A percentile compares a stretch with the other conserved stretches of the same genome.
Conservation (phyloP, 1,140 invertebrate genomes). For the Melipona quadrifasciata region DNA sequence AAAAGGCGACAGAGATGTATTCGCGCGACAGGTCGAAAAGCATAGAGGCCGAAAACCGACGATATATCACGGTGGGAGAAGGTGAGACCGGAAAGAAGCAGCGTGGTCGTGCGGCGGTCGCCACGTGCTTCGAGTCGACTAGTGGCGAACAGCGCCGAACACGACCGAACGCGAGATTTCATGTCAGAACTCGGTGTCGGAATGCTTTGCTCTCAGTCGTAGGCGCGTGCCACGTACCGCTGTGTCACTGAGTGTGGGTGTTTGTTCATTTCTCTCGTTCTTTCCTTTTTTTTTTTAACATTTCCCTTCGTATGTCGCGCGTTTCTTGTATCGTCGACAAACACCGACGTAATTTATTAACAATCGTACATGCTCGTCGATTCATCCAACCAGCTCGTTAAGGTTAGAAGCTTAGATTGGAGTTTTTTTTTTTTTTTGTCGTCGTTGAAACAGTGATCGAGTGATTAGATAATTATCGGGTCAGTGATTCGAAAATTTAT, state of each 20-base stretch:
- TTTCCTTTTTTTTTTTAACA: background rate
- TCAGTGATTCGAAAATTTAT: background rate
- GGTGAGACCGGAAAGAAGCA: background rate
- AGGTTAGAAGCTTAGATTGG: background rate
- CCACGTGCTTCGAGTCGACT: constrained; percentile 77
- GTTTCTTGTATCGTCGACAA: background rate
- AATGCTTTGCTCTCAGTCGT: constrained; percentile 76
- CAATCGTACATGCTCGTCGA: too few species aligned
- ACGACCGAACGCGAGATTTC: constrained; percentile 70
- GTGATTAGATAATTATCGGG: background rate
- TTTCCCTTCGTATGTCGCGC: background rate
- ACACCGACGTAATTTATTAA: background rate
- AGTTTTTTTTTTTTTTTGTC: background rate
- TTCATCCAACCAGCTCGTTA: background rate
- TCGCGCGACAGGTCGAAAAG: too few species aligned
- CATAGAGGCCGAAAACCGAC: background rate
- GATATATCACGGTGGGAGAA: background rate
- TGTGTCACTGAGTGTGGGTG: background rate
- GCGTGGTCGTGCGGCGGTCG: constrained; percentile 40
- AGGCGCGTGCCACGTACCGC: constrained; percentile 72
- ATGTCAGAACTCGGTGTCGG: constrained; percentile 72
- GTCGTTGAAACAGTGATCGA: background rate
- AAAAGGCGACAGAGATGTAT: background rate
- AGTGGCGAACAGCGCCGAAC: constrained; percentile 67
- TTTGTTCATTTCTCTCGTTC: background rate